These are phyloP conservation scores for Rhadina sibilatrix DNA, from an alignment of 2,113 vertebrate species.

Conservation along the genomic window DNA sequence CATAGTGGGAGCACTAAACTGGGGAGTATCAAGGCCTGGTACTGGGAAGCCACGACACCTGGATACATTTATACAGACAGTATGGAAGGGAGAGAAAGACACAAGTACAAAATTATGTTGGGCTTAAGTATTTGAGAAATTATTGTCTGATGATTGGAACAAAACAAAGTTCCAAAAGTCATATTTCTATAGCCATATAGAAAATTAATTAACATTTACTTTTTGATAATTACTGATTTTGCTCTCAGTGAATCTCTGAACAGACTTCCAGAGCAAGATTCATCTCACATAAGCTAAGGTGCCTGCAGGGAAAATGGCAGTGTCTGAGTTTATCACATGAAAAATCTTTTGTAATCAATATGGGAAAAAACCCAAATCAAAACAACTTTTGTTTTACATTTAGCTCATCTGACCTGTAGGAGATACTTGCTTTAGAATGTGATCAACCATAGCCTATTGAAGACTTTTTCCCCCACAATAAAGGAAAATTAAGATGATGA, in stretches of 20 bases:
- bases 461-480: not conserved
- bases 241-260: not conserved
- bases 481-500: not conserved
- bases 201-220: not conserved
- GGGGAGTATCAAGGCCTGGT: no score
- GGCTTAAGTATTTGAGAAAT: not conserved
- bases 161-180: not conserved
- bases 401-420: not conserved
- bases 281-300: not conserved
- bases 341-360: not conserved
- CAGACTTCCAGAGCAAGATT: not conserved
- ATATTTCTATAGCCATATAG: not conserved
- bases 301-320: not conserved
- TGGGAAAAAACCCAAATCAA: fast-evolving
- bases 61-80: not conserved
- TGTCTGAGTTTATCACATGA: not conserved
- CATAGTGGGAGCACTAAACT: not conserved
- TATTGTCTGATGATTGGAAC: not conserved
- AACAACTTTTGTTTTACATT: not conserved
- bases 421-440: not conserved
- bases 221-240: not conserved
- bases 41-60: no score
- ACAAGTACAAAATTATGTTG: fast-evolving
- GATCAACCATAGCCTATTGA: not conserved
- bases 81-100: not conserved